Base-by-base conservation (phyloP, 92 coral and sea anemone species). In the Porites lobata region DNA sequence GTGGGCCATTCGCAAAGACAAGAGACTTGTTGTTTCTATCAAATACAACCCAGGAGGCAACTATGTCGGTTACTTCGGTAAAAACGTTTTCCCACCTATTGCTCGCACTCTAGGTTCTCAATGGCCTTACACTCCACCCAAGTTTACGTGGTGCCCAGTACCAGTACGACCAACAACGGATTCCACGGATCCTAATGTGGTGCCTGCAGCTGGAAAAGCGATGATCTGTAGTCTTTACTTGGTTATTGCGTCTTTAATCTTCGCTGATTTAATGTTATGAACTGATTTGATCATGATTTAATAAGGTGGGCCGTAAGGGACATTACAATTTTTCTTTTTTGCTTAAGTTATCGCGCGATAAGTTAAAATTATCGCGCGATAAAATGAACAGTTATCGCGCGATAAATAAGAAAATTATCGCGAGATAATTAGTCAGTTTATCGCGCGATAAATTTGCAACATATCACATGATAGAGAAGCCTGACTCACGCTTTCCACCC, bases 1-100 rank as follows among this genome's bases (percentile, higher is more conserved):
- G 17, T 86, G 86, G 65, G 75, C 73, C 56, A 50, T 17, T 71
- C 84, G 58, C 47, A 38, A 38, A 38, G 47, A 38, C 47, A 38
- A 38, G 47, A 38, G 47, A 38, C 47, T 38, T 38, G 69, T 89
- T 7, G 76, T 89, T 20, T 74, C 80, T 63, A 54, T 89, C 43
- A 89, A 89, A 32, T 89, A 89, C 89, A 58, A 70, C 1, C 89
- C 92, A 1, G 85, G 78, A 1, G 92, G 92, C 9, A 89, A 89
- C 20, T 29, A 58, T 3, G 13, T 76, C 53, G 57, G 74, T 57
- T 76, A 56, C 79, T 84, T 64, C 76, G 20, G 74, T 8, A 75
- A 26, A 0, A 89, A 89, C 56, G 88, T 89, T 15, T 8, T 56
- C 5, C 92, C 89, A 7, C 91, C 88, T 10, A 77, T 57, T 11